Percentiles rank a stretch among this genome's conserved stretches.
phyloP scores from a whole-genome alignment of 2,888 invertebrate genomes.

The Clusia tigrina region DNA sequence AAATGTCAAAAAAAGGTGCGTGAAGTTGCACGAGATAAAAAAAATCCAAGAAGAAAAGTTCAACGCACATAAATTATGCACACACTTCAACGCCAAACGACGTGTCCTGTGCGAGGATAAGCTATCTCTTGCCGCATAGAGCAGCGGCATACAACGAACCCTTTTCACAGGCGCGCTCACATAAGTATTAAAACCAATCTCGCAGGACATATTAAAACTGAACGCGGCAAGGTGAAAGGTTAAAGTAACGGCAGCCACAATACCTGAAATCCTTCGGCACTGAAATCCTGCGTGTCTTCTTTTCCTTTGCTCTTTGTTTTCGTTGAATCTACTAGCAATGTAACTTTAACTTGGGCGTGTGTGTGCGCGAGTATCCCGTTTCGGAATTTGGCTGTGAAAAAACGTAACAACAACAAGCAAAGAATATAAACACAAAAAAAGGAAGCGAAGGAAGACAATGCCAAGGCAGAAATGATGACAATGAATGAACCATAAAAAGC shows the following conservation, averaged over 20 bases:
- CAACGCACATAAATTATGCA: constrained; percentile 46
- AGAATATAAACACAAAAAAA: constrained; percentile 3
- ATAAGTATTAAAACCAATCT: constrained; percentile 15
- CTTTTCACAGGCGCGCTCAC: constrained; percentile 24
- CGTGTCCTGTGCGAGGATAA: constrained; percentile 44
- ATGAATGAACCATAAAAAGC: constrained; percentile 20
- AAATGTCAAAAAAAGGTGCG: constrained; percentile 1
- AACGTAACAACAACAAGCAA: neutral
- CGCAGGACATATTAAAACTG: constrained; percentile 13
- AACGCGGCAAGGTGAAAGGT: constrained; percentile 29
- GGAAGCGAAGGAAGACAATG: neutral
- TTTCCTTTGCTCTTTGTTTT: neutral
- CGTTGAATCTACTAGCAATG: neutral
- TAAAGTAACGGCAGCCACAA: constrained; percentile 28
- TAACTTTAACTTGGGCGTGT: neutral
- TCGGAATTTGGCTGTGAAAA: neutral
- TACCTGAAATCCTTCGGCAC: constrained; percentile 26
- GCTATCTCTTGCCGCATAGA: neutral
- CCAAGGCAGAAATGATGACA: constrained; percentile 19
- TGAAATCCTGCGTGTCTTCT: neutral
- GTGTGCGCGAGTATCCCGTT: neutral
- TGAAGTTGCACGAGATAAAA: constrained; percentile 33
- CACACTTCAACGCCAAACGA: constrained; percentile 37
- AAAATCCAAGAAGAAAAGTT: constrained; percentile 28
- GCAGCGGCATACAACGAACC: neutral